These are phyloP conservation scores for Elgaria multicarinata DNA, from an alignment of 2,113 vertebrate species.

Conservation along the genomic window DNA sequence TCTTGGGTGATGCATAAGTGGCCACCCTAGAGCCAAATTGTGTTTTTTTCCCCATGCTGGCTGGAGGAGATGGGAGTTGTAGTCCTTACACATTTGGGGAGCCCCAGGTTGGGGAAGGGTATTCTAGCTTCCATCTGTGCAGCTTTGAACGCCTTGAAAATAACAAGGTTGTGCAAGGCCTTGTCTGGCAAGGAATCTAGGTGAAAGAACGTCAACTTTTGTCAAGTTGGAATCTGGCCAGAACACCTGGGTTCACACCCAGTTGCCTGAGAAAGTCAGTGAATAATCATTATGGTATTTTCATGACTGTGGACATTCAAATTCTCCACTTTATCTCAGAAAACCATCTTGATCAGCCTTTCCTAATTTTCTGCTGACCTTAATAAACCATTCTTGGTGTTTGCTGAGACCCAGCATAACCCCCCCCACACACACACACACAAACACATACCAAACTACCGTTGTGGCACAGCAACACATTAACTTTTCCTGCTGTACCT, in stretches of 20 bases:
- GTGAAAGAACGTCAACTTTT: background rate
- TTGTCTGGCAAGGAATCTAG: background rate
- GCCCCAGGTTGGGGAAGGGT: background rate
- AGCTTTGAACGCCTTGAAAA: background rate
- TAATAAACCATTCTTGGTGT: background rate
- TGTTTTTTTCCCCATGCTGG: background rate
- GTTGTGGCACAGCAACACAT: too few relatives aligned
- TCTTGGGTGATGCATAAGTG: too few relatives aligned
- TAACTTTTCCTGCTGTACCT: background rate
- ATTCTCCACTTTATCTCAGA: background rate
- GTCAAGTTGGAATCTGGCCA: slow-evolving; percentile 20
- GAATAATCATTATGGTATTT: background rate
- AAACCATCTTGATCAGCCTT: background rate
- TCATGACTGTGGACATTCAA: too few relatives aligned
- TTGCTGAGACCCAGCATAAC: background rate
- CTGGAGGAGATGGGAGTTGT: background rate
- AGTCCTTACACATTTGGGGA: background rate
- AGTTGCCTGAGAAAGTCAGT: background rate
- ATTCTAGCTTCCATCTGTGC: background rate
- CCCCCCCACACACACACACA: too few relatives aligned
- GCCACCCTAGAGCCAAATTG: too few relatives aligned
- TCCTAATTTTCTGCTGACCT: background rate
- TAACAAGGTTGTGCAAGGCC: background rate
- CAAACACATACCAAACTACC: too few relatives aligned
- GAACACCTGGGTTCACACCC: background rate